Conservation (phyloP, 1,140 invertebrate species). For the Drosophila nasuta region DNA sequence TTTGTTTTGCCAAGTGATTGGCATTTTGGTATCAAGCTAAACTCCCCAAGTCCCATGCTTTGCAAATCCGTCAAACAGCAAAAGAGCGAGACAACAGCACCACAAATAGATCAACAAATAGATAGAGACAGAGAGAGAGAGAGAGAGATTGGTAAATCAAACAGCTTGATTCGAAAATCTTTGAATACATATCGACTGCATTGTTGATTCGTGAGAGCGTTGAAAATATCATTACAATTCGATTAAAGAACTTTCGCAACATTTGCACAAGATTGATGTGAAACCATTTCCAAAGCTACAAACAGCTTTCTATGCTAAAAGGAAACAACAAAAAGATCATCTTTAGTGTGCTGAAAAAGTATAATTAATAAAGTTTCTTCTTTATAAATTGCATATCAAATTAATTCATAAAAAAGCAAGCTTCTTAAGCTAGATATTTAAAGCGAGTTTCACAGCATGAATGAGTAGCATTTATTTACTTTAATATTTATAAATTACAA, state of each 20-base stretch:
- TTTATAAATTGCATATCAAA: too few species aligned
- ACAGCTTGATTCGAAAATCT: not conserved
- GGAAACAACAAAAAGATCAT: too few species aligned
- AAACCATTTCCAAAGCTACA: not conserved
- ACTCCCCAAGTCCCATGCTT: slow-evolving; percentile 13
- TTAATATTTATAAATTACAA: too few species aligned
- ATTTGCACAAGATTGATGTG: not conserved
- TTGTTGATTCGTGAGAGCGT: not conserved
- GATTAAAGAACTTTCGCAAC: slow-evolving; percentile 1
- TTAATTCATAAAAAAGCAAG: too few species aligned
- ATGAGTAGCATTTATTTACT: too few species aligned
- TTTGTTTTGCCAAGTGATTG: slow-evolving; percentile 64
- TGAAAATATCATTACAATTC: slow-evolving; percentile 1
- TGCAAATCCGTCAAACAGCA: slow-evolving; percentile 22
- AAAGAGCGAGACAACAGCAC: not conserved
- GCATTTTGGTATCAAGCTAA: slow-evolving; percentile 48
- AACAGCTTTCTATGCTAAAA: not conserved
- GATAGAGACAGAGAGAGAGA: not conserved
- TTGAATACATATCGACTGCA: not conserved
- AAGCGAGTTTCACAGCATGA: too few species aligned
- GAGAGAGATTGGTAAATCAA: not conserved
- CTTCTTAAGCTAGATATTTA: too few species aligned
- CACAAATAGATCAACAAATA: not conserved
- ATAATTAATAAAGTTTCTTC: too few species aligned
- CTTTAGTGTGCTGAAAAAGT: too few species aligned